These are phyloP conservation scores for Leptobrachium leishanense DNA, from an alignment of 2,113 vertebrate species.

Conservation along the genomic window DNA sequence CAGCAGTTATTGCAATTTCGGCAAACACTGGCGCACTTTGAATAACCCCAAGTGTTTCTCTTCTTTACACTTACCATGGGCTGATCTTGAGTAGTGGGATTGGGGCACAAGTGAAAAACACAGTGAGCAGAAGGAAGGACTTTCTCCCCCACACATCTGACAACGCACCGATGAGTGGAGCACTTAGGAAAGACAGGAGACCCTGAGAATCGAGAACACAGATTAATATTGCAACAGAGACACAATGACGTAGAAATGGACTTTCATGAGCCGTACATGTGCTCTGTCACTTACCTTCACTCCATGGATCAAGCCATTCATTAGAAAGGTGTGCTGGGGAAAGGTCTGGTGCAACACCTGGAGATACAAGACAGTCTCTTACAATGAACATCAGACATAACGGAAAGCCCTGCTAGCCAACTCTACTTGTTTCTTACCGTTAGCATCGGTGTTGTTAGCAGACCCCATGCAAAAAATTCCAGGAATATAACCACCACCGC, in stretches of 20 bases:
- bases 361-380: background rate
- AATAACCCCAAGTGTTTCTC: too few relatives aligned
- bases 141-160: conserved; percentile 97
- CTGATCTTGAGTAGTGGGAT: conserved; percentile 96
- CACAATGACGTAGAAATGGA: background rate
- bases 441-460: conserved; percentile 86
- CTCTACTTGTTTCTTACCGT: conserved; percentile 64
- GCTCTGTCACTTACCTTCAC: conserved; percentile 75
- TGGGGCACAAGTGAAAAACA: conserved; percentile 95
- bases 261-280: background rate
- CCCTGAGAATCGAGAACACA: conserved; percentile 67
- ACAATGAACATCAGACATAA: background rate
- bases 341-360: conserved; percentile 88
- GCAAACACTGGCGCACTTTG: too few relatives aligned
- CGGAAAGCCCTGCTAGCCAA: background rate
- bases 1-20: too few relatives aligned
- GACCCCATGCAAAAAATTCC: conserved; percentile 90
- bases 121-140: conserved; percentile 92
- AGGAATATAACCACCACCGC: conserved; percentile 90
- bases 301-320: conserved; percentile 90
- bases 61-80: conserved; percentile 78
- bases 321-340: conserved; percentile 89
- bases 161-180: conserved; percentile 90
- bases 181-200: conserved; percentile 91
- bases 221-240: background rate